These are phyloP conservation scores for Coptodon bakossiorum DNA, from an alignment of 2,113 vertebrate genomes.

Conservation along the genomic window DNA sequence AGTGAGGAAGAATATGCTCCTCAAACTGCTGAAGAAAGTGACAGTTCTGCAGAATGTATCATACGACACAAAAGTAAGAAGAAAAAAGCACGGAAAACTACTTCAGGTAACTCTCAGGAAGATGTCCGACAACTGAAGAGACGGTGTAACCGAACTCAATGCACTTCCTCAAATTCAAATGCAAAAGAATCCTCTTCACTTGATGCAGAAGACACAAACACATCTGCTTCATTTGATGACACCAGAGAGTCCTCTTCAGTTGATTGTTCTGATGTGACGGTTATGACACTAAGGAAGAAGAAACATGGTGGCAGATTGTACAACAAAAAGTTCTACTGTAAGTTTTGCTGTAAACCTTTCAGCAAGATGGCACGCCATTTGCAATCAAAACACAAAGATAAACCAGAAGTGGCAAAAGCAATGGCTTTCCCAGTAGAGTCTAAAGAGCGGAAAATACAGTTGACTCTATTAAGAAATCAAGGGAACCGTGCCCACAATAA, in stretches of 20 bases:
- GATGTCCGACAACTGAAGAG: background rate
- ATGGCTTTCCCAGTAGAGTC: background rate
- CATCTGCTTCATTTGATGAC: no score
- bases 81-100: background rate
- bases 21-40: background rate
- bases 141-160: rapidly evolving
- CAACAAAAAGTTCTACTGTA: background rate
- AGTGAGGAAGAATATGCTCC: background rate
- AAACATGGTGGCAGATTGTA: background rate
- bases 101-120: background rate
- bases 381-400: background rate
- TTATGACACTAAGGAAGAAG: background rate
- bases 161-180: background rate
- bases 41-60: background rate
- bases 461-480: background rate
- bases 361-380: background rate
- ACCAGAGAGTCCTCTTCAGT: no score
- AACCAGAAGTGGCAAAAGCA: background rate
- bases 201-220: background rate
- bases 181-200: background rate
- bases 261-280: background rate
- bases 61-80: background rate
- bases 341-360: background rate
- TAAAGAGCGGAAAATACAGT: background rate
- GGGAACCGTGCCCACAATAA: background rate